phyloP scores from a whole-genome alignment of 2,888 invertebrate species.

The Microctonus brassicae region DNA sequence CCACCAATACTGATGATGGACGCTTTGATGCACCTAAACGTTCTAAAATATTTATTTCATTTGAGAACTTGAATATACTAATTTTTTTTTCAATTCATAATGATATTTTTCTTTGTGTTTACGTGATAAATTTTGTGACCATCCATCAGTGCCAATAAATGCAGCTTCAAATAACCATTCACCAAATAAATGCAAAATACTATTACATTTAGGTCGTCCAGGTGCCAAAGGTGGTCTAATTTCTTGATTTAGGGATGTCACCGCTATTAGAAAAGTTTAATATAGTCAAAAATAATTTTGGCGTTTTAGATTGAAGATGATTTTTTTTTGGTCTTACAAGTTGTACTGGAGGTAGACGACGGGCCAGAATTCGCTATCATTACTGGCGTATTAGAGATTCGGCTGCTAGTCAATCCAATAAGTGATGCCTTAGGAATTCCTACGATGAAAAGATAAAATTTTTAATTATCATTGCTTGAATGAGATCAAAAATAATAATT shows the following conservation, averaged over 20 bases:
- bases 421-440: slow-evolving; percentile 86
- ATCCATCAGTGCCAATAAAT: slow-evolving; percentile 84
- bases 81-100: slow-evolving; percentile 1
- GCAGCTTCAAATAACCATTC: slow-evolving; percentile 98
- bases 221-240: slow-evolving; percentile 79
- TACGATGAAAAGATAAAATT: slow-evolving; percentile 57
- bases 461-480: background rate
- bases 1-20: slow-evolving; percentile 78
- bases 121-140: slow-evolving; percentile 74
- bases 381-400: slow-evolving; percentile 77
- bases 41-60: slow-evolving; percentile 50
- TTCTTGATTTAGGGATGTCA: slow-evolving; percentile 74
- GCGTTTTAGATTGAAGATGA: no score
- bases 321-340: slow-evolving; percentile 77
- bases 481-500: background rate
- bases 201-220: slow-evolving; percentile 91
- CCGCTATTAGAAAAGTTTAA: slow-evolving; percentile 72
- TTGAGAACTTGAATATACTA: slow-evolving; percentile 19
- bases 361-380: slow-evolving; percentile 81
- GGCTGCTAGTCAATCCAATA: slow-evolving; percentile 82
- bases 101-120: slow-evolving; percentile 48
- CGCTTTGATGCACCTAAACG: slow-evolving; percentile 72
- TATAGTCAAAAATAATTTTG: no score
- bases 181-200: slow-evolving; percentile 94
- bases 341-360: slow-evolving; percentile 77